Evolutionary conservation across 2,797 vertebrate species (phyloP), one percentile per base, ranked within the genome.

Genomic region (Gallinago solitaria): DNA sequence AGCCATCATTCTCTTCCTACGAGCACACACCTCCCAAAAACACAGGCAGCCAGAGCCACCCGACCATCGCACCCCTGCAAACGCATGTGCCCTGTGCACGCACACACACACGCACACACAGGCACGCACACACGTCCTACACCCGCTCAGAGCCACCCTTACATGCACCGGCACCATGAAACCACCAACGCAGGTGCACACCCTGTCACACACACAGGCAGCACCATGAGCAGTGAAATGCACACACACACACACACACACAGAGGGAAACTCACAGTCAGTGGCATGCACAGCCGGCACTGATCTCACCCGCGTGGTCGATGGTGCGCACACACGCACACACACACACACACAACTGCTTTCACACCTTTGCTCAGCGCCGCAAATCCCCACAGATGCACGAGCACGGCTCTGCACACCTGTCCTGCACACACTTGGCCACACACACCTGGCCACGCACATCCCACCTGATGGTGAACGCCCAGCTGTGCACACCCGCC

Each of bases 51-150:
- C 60, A 63, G 60, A 41, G 18, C 27, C 27, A 20, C 60, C 37
- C 39, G 17, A 21, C 28, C 43, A 9, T 9, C 9, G 1, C 75
- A 19, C 2, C 12, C 17, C 69, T 7, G 79, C 45, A 24, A 33
- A 2, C 0, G 11, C 11, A 10, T 0, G 6, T 21, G 39, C 27
- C 35, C 27, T 2, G 1, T 7, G 25, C 23, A 1, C 24, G 5
- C 5, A 5, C 28, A 5, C 3, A 4, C 5, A 33, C 12, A 28
- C 64, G 16, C 3, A 4, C 37, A 6, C 25, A 33, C 2, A 8
- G 3, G 1, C 56, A 2, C 50, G 65, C 65, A 14, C 76, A 9
- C 76, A 18, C 25, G 8, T 10, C 74, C 5, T n/a, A 9, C 3
- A 2, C 11, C 1, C 2, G 2, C 8, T 2, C 50, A n/a, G 80